Evolutionary conservation across 1,140 invertebrate genomes (phyloP).

Genomic region (Theocolax elegans): DNA sequence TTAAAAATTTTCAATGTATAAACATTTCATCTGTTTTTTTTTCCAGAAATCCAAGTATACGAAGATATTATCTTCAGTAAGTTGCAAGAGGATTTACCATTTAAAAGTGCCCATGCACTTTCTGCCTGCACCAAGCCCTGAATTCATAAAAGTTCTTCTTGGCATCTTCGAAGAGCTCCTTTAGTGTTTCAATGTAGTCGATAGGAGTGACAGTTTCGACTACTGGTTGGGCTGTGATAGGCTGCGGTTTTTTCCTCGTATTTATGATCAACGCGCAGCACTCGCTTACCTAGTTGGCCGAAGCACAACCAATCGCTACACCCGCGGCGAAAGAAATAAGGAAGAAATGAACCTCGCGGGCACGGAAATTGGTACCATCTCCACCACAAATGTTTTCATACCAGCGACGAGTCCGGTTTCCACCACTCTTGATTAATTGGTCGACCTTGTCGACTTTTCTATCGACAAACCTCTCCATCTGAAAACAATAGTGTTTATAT

Average conservation of each 20-base stretch:
- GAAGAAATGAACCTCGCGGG: slow-evolving; percentile 81
- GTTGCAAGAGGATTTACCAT: no score
- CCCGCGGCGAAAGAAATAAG: slow-evolving; percentile 79
- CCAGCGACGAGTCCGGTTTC: slow-evolving; percentile 77
- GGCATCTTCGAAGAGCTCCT: not conserved
- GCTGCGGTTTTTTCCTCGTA: slow-evolving; percentile 4
- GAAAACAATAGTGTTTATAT: slow-evolving; percentile 39
- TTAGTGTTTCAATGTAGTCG: not conserved
- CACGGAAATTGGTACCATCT: slow-evolving; percentile 72
- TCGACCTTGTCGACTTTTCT: slow-evolving; percentile 83
- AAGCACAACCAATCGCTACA: slow-evolving; percentile 73
- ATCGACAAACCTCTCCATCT: slow-evolving; percentile 82
- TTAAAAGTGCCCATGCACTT: no score
- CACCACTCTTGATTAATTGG: slow-evolving; percentile 74
- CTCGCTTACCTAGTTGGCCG: slow-evolving; percentile 57
- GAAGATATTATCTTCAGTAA: no score
- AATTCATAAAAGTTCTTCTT: slow-evolving; percentile 6
- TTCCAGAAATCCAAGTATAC: no score
- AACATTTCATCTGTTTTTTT: no score
- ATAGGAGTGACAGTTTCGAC: not conserved
- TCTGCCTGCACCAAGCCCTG: slow-evolving; percentile 17
- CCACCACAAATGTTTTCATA: slow-evolving; percentile 75
- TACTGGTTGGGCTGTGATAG: not conserved
- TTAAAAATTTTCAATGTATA: no score
- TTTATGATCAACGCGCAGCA: slow-evolving; percentile 58